Conservation (phyloP, 2,888 invertebrate genomes). For the Pegoplata infirma region DNA sequence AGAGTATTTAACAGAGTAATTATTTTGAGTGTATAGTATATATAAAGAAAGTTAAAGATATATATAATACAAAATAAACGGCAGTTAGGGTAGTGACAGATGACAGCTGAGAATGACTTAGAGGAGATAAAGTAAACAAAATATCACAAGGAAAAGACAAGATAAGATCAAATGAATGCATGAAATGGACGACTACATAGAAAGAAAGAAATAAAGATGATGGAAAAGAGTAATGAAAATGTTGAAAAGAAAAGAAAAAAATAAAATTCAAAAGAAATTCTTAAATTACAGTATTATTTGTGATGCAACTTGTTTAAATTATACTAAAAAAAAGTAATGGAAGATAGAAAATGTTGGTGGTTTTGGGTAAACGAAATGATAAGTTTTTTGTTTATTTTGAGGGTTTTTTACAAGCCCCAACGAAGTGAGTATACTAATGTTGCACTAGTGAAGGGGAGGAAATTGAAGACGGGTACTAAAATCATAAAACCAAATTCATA, state of each 20-base stretch:
- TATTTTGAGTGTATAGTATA: too few relatives aligned
- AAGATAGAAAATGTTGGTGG: neutral
- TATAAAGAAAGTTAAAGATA: too few relatives aligned
- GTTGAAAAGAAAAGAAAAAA: constrained; percentile 7
- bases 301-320: constrained; percentile 17
- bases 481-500: constrained; percentile 10
- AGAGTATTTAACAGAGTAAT: too few relatives aligned
- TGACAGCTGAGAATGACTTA: constrained; percentile 54
- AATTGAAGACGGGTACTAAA: neutral
- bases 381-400: neutral
- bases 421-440: neutral
- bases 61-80: constrained; percentile 21
- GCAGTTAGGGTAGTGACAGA: constrained; percentile 17
- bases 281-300: constrained; percentile 11
- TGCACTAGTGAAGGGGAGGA: neutral
- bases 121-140: constrained; percentile 37
- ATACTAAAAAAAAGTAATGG: too few relatives aligned
- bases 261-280: constrained; percentile 16
- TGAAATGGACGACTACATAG: neutral
- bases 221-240: constrained; percentile 14
- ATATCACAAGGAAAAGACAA: constrained; percentile 57
- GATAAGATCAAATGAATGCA: constrained; percentile 16
- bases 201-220: neutral
- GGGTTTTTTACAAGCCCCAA: neutral
- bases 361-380: neutral